These are phyloP conservation scores for Mythimna albipuncta DNA, from an alignment of 2,888 invertebrate genomes.

Conservation along the genomic window DNA sequence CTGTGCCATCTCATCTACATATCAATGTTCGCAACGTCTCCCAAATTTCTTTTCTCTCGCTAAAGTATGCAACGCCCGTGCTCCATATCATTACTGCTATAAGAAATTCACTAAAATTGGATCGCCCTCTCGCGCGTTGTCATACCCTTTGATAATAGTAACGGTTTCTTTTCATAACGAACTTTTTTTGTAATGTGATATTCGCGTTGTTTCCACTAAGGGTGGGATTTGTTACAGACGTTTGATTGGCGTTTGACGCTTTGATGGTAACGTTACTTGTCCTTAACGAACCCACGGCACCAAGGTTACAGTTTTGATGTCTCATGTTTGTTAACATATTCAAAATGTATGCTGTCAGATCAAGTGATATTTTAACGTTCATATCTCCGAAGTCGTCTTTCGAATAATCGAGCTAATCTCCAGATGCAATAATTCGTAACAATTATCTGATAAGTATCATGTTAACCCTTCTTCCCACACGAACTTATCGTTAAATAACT, in stretches of 20 bases:
- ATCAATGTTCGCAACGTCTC: conserved; percentile 88
- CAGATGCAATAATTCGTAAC: conserved; percentile 87
- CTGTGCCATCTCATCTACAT: conserved; percentile 89
- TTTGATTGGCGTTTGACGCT: conserved; percentile 80
- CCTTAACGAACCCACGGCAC: conserved; percentile 66
- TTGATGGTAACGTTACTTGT: conserved; percentile 81
- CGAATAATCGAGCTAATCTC: conserved; percentile 69
- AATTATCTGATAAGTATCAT: conserved; percentile 90
- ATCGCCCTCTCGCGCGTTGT: conserved; percentile 86
- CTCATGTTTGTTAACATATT: conserved; percentile 54
- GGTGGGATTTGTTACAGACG: conserved; percentile 83
- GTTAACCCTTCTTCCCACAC: conserved; percentile 89
- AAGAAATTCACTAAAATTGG: conserved; percentile 88
- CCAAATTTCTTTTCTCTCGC: conserved; percentile 87
- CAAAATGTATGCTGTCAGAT: conserved; percentile 47
- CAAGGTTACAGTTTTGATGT: conserved; percentile 40
- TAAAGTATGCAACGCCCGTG: conserved; percentile 89
- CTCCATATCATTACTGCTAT: conserved; percentile 88
- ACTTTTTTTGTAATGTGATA: conserved; percentile 89
- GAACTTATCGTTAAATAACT: conserved; percentile 81
- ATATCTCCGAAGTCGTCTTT: conserved; percentile 43
- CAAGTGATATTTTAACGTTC: conserved; percentile 53
- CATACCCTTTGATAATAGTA: conserved; percentile 89
- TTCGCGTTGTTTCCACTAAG: conserved; percentile 87
- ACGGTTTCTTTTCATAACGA: conserved; percentile 90